Base-by-base conservation (phyloP, 2,888 invertebrate genomes). In the Galerucella calmariensis region DNA sequence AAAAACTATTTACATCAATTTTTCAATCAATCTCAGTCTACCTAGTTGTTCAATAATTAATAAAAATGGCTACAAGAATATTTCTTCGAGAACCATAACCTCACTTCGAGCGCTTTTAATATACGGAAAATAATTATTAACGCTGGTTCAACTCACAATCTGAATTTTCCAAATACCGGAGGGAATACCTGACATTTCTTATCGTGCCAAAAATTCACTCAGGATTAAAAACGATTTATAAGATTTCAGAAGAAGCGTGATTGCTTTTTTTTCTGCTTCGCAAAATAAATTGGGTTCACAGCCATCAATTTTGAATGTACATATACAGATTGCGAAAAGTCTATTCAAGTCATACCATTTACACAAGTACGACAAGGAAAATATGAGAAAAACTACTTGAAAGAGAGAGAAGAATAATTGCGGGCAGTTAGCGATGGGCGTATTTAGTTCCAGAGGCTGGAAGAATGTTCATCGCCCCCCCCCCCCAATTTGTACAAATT, bases 141-240 rank as follows among this genome's bases (percentile, higher is more conserved):
- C 12, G 14, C 48, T 48, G 4, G 10, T 48, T 48, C 12, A 48
- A 14, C 12, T 48, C 35, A 5, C 5, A 4, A 48, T 48, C 12
- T 48, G 4, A 48, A 61, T 61, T 61, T 35, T 61, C 27, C 11
- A 61, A 35, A 61, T 61, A 35, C 61, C 61, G 12, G 2, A 35
- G 61, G 61, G 35, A 61, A 61, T 61, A 24, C 61, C 61, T 12
- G 61, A 1, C 61, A 61, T 27, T 61, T 35, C 35, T 61, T 61
- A 27, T 35, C 20, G 27, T 35, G 5, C 14, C 8, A 61, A 35
- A 61, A 61, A 61, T 48, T 27, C 35, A 56, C 27, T n/a, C 4
- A 35, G 14, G 46, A 56, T 53, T 53, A 14, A 56, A 56, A 67
- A 67, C 67, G 67, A 67, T 67, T 67, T 53, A 67, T 67, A 53